Base-by-base conservation (phyloP, 2,888 invertebrate species). In the Limenitis arthemis region DNA sequence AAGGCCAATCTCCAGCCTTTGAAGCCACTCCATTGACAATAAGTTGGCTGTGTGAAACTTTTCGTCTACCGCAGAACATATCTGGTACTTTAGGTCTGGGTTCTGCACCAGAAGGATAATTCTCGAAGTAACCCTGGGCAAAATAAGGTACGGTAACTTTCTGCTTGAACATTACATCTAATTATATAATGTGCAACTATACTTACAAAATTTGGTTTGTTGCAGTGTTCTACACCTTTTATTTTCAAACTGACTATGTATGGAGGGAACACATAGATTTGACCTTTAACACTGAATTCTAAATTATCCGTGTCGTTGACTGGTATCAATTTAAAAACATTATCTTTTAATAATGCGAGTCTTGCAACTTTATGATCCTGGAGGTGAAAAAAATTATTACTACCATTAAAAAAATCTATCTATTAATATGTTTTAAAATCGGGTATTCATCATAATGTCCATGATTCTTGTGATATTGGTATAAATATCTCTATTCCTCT, bases 1-100 rank as follows among this genome's bases (percentile, higher is more conserved):
- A 83, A 0, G 82, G 81, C 79, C 79, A 83, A 54, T 81, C 79
- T 1, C 81, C 81, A 5, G 75, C 69, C 39, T 75, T 72, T 0
- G 77, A 73, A 0, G 66, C 59, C 6, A 58, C 55, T 0, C 79
- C 81, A 28, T n/a, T 33, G 20, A 42, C 30, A 29, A 39, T 34
- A 34, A 34, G 34, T n/a, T 34, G 34, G n/a, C 34, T 34, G 34
- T 34, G n/a, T 7, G n/a, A 34, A 34, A n/a, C 34, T 34, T 34
- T 34, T 34, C 34, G 34, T 34, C 34, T 34, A 34, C 34, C 34
- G n/a, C 34, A 34, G n/a, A 34, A 34, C 34, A 34, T 9, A 34
- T 34, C 34, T 34, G 34, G 34, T 7, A 34, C 34, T 9, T n/a
- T 6, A 9, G 34, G 34, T 34, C 7, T 36, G 20, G 20, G 20